Evolutionary conservation across 35 echinoderm and acorn worm genomes (phyloP).

Genomic region (Heliocidaris tuberculata): DNA sequence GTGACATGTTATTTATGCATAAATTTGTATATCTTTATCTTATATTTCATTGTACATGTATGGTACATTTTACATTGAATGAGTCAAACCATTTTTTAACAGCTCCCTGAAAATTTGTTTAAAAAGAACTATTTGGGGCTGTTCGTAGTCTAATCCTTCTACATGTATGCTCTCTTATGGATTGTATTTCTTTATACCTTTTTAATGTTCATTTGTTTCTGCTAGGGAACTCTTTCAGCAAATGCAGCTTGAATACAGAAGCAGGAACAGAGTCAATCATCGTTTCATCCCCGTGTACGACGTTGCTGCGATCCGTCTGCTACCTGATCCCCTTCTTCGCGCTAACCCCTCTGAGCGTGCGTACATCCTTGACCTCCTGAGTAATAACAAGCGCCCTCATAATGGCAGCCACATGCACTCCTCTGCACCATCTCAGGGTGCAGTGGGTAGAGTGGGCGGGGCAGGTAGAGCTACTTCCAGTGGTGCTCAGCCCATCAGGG

Average conservation of each 20-base stretch:
- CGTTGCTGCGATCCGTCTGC: not conserved
- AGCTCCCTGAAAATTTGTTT: no score
- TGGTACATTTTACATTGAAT: no score
- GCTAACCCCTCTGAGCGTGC: not conserved
- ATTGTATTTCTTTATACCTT: not conserved
- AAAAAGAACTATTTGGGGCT: no score
- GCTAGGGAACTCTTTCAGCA: not conserved
- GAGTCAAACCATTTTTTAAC: no score
- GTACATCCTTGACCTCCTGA: not conserved
- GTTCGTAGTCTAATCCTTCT: no score
- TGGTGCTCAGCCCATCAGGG: no score
- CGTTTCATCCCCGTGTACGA: constrained; percentile 12
- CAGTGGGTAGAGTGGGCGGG: not conserved
- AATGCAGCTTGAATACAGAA: not conserved
- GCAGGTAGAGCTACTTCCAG: no score
- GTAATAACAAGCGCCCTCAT: not conserved
- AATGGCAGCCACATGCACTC: not conserved
- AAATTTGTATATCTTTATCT: no score
- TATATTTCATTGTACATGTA: no score
- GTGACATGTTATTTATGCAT: no score
- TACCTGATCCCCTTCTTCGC: not conserved
- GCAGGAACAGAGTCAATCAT: not conserved
- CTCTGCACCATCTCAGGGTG: not conserved
- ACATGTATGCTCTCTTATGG: no score
- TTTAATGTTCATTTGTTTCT: not conserved